phyloP scores from a whole-genome alignment of 2,113 vertebrate genomes.

The Cottus gobio region DNA sequence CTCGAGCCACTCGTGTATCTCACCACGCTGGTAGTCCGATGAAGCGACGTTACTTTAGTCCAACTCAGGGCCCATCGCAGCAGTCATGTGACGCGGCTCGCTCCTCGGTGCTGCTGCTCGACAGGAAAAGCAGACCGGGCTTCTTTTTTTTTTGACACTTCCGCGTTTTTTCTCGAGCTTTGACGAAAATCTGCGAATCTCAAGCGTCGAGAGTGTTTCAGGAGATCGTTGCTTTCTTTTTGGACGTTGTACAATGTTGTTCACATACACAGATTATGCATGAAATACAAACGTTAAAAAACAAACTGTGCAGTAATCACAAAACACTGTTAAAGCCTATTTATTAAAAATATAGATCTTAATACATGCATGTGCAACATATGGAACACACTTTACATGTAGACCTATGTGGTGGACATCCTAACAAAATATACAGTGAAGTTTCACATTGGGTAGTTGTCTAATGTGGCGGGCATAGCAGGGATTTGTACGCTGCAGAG shows the following conservation, averaged over 20 bases:
- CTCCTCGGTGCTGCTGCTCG: not conserved
- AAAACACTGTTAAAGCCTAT: not conserved
- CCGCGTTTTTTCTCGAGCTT: constrained; percentile 66
- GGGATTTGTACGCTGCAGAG: constrained; percentile 57
- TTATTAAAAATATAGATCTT: not conserved
- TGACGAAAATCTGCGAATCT: constrained; percentile 37
- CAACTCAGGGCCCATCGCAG: constrained; percentile 20
- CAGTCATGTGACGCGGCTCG: constrained; percentile 36
- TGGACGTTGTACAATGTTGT: not conserved
- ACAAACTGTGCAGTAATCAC: not conserved
- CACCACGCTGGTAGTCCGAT: constrained; percentile 21
- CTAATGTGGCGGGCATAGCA: constrained; percentile 25
- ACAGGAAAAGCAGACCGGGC: constrained; percentile 13
- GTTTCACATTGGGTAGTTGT: not conserved
- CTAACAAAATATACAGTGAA: not conserved
- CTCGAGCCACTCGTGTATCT: constrained; percentile 1
- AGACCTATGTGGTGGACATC: not conserved
- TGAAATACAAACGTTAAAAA: not conserved
- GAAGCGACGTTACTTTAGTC: not conserved
- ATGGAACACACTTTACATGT: no score
- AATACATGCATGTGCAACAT: not conserved
- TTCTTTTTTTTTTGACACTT: constrained; percentile 57
- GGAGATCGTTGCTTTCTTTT: not conserved
- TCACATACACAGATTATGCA: not conserved
- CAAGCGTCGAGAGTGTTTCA: not conserved